Percentiles rank a stretch among this genome's conserved stretches.
Evolutionary conservation across 2,888 invertebrate species (phyloP).

Genomic region (Aleiodes alternator): DNA sequence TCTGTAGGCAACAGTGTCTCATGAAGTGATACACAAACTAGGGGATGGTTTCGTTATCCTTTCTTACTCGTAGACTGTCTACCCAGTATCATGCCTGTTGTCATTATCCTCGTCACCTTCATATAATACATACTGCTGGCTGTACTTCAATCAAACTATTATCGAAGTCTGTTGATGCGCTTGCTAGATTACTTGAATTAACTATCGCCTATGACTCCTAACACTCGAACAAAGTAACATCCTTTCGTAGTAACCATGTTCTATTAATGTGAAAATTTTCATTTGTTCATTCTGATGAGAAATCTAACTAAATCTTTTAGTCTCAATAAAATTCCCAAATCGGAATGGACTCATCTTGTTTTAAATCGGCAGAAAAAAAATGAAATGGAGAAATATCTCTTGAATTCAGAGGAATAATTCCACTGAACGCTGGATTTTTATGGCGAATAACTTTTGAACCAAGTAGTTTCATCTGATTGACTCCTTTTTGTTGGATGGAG

Average conservation of each 20-base stretch:
- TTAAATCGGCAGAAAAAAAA: no score
- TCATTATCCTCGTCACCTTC: constrained; percentile 32
- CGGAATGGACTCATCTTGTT: no score
- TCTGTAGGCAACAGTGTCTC: constrained; percentile 24
- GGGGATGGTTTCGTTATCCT: neutral
- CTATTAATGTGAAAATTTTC: no score
- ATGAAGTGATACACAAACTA: neutral
- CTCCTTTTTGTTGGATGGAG: constrained; percentile 22
- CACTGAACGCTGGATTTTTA: no score
- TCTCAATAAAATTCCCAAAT: no score
- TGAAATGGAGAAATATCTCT: no score
- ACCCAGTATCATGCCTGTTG: neutral
- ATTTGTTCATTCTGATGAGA: no score
- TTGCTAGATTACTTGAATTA: constrained; percentile 28
- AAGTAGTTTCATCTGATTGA: no score
- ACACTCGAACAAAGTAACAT: constrained; percentile 33
- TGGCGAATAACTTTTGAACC: no score
- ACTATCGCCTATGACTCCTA: constrained; percentile 23
- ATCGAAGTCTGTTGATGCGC: constrained; percentile 45
- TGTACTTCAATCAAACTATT: constrained; percentile 48
- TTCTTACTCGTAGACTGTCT: constrained; percentile 12
- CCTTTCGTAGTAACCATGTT: neutral
- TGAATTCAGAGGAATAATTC: no score
- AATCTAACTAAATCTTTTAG: no score
- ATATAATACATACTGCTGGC: constrained; percentile 22